Evolutionary conservation across 1,140 invertebrate species (phyloP).

Genomic region (Hestina assimilis): DNA sequence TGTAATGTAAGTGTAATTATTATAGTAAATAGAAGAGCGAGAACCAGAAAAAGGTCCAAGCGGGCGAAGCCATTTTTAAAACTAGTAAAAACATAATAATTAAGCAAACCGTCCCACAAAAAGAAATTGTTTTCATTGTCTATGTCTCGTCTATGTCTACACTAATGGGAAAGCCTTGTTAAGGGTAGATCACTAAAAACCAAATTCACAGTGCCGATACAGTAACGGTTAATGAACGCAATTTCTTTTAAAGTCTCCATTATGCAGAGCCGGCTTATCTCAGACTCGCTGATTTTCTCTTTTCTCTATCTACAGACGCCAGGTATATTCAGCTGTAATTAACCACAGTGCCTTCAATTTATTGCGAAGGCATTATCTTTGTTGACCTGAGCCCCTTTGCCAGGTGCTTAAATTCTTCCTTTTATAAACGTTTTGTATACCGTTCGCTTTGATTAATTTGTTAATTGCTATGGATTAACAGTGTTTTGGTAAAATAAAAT

Average conservation of each 20-base stretch:
- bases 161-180: constrained; percentile 5
- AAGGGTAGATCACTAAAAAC: constrained; percentile 12
- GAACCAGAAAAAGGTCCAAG: no score
- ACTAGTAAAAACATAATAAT: no score
- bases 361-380: constrained; percentile 58
- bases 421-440: not conserved
- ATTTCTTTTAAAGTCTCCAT: constrained; percentile 48
- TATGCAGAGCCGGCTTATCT: constrained; percentile 45
- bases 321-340: constrained; percentile 43
- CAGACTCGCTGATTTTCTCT: constrained; percentile 26
- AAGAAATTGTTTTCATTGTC: not conserved
- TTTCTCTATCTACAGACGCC: constrained; percentile 37
- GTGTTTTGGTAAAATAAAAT: no score
- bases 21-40: no score
- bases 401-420: not conserved
- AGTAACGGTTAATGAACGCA: constrained; percentile 44
- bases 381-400: constrained; percentile 49
- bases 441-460: no score
- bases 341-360: constrained; percentile 45
- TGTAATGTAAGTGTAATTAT: no score
- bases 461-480: no score
- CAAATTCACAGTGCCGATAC: constrained; percentile 32
- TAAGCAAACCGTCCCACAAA: not conserved
- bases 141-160: not conserved
- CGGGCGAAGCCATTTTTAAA: no score